Conservation (phyloP, 2,888 invertebrate species). For the Sminthurides aquaticus region DNA sequence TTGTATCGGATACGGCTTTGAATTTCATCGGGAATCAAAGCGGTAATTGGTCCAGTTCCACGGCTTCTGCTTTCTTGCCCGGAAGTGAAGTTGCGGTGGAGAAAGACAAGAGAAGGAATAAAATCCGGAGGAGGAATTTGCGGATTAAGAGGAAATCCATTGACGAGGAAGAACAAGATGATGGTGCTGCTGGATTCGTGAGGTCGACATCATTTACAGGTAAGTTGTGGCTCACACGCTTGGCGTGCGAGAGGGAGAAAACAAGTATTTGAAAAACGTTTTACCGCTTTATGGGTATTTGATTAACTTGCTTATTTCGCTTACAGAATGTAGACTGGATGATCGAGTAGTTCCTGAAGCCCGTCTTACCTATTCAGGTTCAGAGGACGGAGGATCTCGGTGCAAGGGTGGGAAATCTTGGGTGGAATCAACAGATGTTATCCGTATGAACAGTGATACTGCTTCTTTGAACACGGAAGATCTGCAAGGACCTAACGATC, state of each 20-base stretch:
- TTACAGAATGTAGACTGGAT: slow-evolving; percentile 18
- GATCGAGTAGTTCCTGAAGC: slow-evolving; percentile 19
- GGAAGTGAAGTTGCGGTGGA: slow-evolving; percentile 8
- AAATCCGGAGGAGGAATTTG: slow-evolving; percentile 18
- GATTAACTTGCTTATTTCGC: neutral
- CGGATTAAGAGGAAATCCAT: slow-evolving; percentile 24
- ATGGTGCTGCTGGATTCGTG: slow-evolving; percentile 14
- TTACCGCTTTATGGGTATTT: neutral
- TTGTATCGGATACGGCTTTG: slow-evolving; percentile 41
- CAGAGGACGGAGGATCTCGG: slow-evolving; percentile 9
- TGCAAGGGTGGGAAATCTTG: neutral
- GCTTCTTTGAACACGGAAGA: slow-evolving; percentile 40
- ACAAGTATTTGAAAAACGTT: neutral
- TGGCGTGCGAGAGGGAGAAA: neutral
- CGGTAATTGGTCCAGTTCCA: slow-evolving; percentile 32
- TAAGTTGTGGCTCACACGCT: slow-evolving; percentile 9
- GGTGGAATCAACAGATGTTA: slow-evolving; percentile 22
- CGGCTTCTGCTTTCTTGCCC: slow-evolving; percentile 16
- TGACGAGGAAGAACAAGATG: slow-evolving; percentile 26
- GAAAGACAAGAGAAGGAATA: slow-evolving; percentile 14
- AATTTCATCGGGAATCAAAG: slow-evolving; percentile 35
- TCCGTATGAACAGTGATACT: slow-evolving; percentile 35
- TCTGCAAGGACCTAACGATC: slow-evolving; percentile 30
- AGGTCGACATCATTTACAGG: slow-evolving; percentile 29
- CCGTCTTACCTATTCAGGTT: slow-evolving; percentile 7